Evolutionary conservation across 2,113 vertebrate species (phyloP).

Genomic region (Takifugu bimaculatus): DNA sequence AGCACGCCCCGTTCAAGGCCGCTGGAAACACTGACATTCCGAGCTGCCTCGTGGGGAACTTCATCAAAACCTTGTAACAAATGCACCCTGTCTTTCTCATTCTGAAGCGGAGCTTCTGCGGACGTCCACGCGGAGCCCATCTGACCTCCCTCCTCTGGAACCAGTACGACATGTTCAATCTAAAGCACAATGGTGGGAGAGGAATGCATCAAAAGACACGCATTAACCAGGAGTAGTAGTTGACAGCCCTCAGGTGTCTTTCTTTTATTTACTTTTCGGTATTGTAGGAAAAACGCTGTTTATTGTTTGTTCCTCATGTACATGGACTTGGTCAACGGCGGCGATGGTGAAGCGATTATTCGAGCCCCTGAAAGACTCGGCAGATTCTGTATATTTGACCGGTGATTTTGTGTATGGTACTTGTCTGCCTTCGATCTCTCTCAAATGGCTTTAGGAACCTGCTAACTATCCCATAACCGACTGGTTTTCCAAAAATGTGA

Average conservation of each 20-base stretch:
- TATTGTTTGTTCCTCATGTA: slow-evolving; percentile 57
- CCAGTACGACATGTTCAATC: slow-evolving; percentile 30
- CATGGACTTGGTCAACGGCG: slow-evolving; percentile 45
- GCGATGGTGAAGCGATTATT: slow-evolving; percentile 41
- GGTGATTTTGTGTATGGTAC: slow-evolving; percentile 53
- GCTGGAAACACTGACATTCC: slow-evolving; percentile 43
- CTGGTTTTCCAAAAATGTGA: slow-evolving; percentile 55
- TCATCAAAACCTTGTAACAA: slow-evolving; percentile 68
- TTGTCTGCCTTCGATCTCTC: slow-evolving; percentile 49
- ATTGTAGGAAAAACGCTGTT: slow-evolving; percentile 53
- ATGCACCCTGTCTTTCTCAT: slow-evolving; percentile 54
- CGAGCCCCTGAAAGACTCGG: slow-evolving; percentile 35
- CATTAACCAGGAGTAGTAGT: slow-evolving; percentile 29
- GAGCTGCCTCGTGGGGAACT: slow-evolving; percentile 53
- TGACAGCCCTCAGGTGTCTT: slow-evolving; percentile 64
- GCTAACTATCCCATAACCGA: slow-evolving; percentile 36
- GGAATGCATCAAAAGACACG: slow-evolving; percentile 36
- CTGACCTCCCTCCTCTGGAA: slow-evolving; percentile 31
- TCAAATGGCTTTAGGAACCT: slow-evolving; percentile 29
- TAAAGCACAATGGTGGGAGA: slow-evolving; percentile 25
- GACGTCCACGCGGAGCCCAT: slow-evolving; percentile 42
- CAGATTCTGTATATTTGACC: slow-evolving; percentile 39
- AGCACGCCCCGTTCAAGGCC: slow-evolving; percentile 57
- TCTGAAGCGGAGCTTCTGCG: slow-evolving; percentile 49
- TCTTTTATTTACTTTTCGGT: slow-evolving; percentile 39